phyloP scores from a whole-genome alignment of 2,888 invertebrate species.

The Clitarchus hookeri region DNA sequence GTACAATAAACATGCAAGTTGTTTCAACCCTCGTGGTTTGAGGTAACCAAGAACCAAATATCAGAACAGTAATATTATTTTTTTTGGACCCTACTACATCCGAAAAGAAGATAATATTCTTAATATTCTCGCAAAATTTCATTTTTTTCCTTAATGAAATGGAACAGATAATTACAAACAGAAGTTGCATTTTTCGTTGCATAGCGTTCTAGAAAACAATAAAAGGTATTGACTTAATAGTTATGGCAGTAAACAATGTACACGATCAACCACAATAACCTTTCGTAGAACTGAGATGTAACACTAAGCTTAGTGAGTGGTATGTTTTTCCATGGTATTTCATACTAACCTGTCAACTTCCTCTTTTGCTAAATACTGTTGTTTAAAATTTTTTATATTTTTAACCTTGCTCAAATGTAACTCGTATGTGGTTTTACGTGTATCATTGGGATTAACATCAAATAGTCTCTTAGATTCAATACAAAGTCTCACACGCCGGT shows the following conservation, averaged over 20 bases:
- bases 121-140: slow-evolving; percentile 20
- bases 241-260: not conserved
- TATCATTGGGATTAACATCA: too few relatives aligned
- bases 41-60: slow-evolving; percentile 37
- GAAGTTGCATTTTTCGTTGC: not conserved
- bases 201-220: not conserved
- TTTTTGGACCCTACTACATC: slow-evolving; percentile 40
- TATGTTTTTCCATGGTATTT: too few relatives aligned
- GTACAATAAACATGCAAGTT: slow-evolving; percentile 40
- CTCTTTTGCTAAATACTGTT: too few relatives aligned
- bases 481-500: not conserved
- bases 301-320: too few relatives aligned
- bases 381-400: too few relatives aligned
- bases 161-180: not conserved
- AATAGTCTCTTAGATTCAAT: not conserved
- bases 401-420: too few relatives aligned
- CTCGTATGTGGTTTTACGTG: too few relatives aligned
- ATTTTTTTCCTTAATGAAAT: slow-evolving; percentile 2
- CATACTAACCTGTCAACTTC: too few relatives aligned
- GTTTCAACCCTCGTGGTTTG: slow-evolving; percentile 34
- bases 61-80: slow-evolving; percentile 37
- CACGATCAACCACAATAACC: slow-evolving; percentile 1
- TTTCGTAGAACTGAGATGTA: too few relatives aligned
- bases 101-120: slow-evolving; percentile 38
- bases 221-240: not conserved